These are phyloP conservation scores for Noctua janthina DNA, from an alignment of 2,888 invertebrate species.

Conservation along the genomic window DNA sequence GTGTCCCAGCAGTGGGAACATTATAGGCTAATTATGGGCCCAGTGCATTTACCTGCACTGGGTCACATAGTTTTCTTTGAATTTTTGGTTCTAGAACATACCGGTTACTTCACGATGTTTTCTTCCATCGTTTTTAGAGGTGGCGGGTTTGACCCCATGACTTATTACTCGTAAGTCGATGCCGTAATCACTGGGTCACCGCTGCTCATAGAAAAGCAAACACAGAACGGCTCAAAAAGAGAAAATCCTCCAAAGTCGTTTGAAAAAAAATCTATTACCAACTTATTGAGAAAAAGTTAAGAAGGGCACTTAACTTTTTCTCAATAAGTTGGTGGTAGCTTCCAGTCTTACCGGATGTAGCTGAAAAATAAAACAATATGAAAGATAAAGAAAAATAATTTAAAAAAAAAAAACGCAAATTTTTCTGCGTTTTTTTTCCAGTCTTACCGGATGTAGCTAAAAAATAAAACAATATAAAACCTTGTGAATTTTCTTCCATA, in stretches of 20 bases:
- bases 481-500: not conserved
- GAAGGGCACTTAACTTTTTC: not conserved
- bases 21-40: no score
- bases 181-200: not conserved
- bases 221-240: not conserved
- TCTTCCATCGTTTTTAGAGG: not conserved
- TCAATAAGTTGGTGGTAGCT: not conserved
- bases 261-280: no score
- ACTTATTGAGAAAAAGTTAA: no score
- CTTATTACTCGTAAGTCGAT: accelerated
- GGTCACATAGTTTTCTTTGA: no score
- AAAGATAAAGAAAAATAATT: not conserved
- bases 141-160: not conserved
- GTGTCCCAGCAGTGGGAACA: no score
- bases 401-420: not conserved
- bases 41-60: no score
- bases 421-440: not conserved
- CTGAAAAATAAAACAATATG: not conserved
- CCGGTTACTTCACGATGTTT: not conserved
- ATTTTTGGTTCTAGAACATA: no score
- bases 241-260: not conserved
- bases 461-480: not conserved
- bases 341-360: not conserved
- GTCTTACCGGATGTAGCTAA: not conserved
- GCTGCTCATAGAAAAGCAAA: not conserved